Base-by-base conservation (phyloP, 2,797 vertebrate genomes). In the Sus cebifrons region DNA sequence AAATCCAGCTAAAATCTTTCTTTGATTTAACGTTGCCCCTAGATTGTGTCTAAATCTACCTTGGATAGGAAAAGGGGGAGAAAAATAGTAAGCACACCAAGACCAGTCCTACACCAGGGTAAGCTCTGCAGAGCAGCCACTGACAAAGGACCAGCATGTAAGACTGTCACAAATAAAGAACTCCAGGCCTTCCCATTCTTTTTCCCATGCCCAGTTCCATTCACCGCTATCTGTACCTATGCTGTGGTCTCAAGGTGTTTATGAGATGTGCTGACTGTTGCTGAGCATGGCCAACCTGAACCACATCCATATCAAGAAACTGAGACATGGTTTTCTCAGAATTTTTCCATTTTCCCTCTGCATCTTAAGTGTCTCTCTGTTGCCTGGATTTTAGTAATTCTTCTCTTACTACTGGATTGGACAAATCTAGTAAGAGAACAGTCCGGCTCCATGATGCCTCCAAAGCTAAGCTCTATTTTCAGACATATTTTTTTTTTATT, bases 121-220 rank as follows among this genome's bases (percentile, higher is more conserved):
- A 56, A 98, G 40, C n/a, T 71, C 2, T 77, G 65, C 67, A 98
- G 85, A 96, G 52, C 18, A 93, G 71, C 87, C 96, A 97, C 95
- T 70, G 91, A 96, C 82, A 95, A 84, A 92, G 32, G 49, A 62
- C 89, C 95, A 96, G 82, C 95, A 88, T 89, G 58, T 44, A 70
- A 95, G 75, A 4, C 25, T 75, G 95, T 86, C 89, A 81, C 64
- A 98, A 79, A 96, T 96, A 96, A 98, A 98, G 78, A 90, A 67
- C 96, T 97, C 74, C 65, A 97, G 70, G 60, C 64, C 52, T 97
- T 79, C 60, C 97, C 44, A 94, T 96, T 97, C 96, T 97, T 96
- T 85, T 91, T 97, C 77, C 82, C 49, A 77, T 84, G 44, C 94
- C 93, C 96, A 96, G 89, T 96, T 97, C 82, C 93, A 97, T 91